A percentile compares a stretch with the other conserved stretches of the same genome.
Evolutionary conservation across 2,113 vertebrate genomes (phyloP).

Genomic region (Callipepla squamata): DNA sequence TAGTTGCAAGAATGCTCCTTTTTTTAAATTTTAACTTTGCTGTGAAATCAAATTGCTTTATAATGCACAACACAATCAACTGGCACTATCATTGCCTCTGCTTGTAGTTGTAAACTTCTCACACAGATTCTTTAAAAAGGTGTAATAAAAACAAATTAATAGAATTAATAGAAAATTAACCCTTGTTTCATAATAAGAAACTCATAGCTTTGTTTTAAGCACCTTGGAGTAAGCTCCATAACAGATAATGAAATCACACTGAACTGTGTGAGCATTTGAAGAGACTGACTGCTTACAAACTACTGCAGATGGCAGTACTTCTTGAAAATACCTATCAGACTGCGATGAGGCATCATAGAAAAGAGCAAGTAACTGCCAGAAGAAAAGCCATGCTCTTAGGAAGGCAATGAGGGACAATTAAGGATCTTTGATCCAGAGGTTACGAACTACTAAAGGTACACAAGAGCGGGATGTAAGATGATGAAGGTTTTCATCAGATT

Average conservation of each 20-base stretch:
- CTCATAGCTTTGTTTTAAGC: background rate
- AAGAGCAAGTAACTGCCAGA: background rate
- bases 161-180: background rate
- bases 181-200: background rate
- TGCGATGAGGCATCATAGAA: background rate
- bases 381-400: background rate
- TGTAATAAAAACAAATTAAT: background rate
- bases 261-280: background rate
- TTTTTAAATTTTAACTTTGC: background rate
- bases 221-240: background rate
- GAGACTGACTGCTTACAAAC: background rate
- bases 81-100: background rate
- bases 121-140: background rate
- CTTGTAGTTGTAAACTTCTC: background rate
- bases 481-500: background rate
- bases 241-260: background rate
- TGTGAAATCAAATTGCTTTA: constrained; percentile 7
- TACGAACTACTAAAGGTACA: background rate
- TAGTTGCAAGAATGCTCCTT: background rate
- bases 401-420: background rate
- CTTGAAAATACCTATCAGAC: background rate
- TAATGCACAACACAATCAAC: background rate
- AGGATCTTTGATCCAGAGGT: background rate
- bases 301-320: background rate
- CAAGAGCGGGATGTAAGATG: background rate